phyloP scores from a whole-genome alignment of 2,888 invertebrate genomes.

The Leptinotarsa rubiginosa region DNA sequence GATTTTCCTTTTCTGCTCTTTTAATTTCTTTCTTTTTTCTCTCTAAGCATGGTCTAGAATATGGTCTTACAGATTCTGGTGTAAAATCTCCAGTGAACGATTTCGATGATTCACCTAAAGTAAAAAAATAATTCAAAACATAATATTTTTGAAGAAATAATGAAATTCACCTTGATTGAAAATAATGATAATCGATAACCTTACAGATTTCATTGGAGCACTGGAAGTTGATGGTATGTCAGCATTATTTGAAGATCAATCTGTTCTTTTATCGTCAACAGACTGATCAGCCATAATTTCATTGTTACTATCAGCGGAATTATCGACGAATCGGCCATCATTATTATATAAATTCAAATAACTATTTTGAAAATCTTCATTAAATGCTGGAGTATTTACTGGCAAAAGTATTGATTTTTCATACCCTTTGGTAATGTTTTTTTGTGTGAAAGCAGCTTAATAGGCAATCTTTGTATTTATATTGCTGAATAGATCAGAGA shows the following conservation, averaged over 20 bases:
- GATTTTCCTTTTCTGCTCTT: too few relatives aligned
- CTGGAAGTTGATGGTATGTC: neutral
- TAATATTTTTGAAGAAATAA: neutral
- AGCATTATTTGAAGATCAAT: neutral
- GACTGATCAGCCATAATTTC: neutral
- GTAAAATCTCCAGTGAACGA: neutral
- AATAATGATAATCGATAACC: neutral
- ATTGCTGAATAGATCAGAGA: too few relatives aligned
- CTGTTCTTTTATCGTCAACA: neutral
- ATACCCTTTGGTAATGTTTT: neutral
- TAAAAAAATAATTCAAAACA: neutral
- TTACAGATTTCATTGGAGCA: neutral
- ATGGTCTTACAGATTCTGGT: too few relatives aligned
- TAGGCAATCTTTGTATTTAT: conserved; percentile 1
- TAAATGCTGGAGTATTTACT: neutral
- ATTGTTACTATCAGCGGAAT: too few relatives aligned
- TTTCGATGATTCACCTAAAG: neutral
- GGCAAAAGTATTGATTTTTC: neutral
- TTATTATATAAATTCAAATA: neutral
- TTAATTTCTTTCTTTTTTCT: too few relatives aligned
- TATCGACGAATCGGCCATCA: neutral
- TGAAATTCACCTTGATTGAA: too few relatives aligned
- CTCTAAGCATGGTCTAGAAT: too few relatives aligned
- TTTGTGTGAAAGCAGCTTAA: neutral
- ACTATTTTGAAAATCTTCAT: neutral